A percentile compares a stretch with the other conserved stretches of the same genome.
These are phyloP conservation scores for Tenthredo livida DNA, from an alignment of 2,888 invertebrate genomes.

Conservation along the genomic window DNA sequence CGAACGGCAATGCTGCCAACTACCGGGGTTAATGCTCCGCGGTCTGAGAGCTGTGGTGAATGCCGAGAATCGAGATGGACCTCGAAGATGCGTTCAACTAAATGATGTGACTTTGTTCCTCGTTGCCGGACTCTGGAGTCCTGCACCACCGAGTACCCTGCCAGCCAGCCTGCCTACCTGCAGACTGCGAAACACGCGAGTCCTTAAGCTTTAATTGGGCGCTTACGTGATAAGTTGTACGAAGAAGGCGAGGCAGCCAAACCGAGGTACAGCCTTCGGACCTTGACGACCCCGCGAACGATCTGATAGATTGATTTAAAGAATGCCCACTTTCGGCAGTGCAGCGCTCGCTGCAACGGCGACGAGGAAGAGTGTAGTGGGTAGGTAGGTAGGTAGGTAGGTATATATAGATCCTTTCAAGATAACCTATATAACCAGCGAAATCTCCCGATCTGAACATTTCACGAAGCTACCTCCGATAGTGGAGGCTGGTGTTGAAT, in stretches of 20 bases:
- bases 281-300: constrained; percentile 50
- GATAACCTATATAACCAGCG: constrained; percentile 10
- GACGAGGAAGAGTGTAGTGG: neutral
- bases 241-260: constrained; percentile 46
- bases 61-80: constrained; percentile 51
- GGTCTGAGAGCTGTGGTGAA: neutral
- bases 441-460: constrained; percentile 29
- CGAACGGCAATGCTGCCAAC: constrained; percentile 62
- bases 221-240: constrained; percentile 52
- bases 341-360: neutral
- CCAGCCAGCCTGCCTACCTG: neutral
- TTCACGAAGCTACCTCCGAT: constrained; percentile 45
- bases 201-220: constrained; percentile 49
- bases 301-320: constrained; percentile 48
- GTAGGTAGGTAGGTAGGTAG: neutral
- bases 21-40: constrained; percentile 67
- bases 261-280: constrained; percentile 18
- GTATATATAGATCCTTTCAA: neutral
- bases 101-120: constrained; percentile 51
- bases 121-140: constrained; percentile 32
- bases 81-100: constrained; percentile 50
- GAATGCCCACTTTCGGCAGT: constrained; percentile 43
- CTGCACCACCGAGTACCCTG: neutral
- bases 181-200: constrained; percentile 46
- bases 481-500: constrained; percentile 34